A percentile compares a stretch with the other conserved stretches of the same genome.
phyloP scores from a whole-genome alignment of 2,797 vertebrate species.

The Cossypha heuglini region DNA sequence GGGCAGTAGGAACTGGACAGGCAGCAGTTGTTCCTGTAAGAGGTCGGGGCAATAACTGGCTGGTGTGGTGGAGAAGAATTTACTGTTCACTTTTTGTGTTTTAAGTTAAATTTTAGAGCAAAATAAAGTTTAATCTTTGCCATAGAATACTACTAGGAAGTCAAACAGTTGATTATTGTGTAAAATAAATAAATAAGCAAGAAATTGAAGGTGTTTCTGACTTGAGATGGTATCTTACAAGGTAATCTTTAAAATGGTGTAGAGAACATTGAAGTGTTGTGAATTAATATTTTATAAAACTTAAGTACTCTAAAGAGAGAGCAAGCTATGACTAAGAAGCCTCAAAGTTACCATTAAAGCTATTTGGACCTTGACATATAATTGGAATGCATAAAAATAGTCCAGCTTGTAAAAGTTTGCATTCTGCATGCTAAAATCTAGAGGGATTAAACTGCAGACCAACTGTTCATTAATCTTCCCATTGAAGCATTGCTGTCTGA shows the following conservation, averaged over 20 bases:
- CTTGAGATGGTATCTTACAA: neutral
- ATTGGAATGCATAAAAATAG: conserved; percentile 60
- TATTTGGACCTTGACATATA: conserved; percentile 40
- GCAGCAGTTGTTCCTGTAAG: neutral
- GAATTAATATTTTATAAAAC: conserved; percentile 40
- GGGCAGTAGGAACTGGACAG: rapidly evolving
- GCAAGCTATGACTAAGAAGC: conserved; percentile 26
- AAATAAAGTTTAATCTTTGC: neutral
- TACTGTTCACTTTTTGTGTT: neutral
- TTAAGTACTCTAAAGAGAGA: conserved; percentile 23
- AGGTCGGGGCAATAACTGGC: neutral
- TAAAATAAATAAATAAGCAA: neutral
- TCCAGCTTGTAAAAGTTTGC: conserved; percentile 47
- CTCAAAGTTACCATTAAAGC: conserved; percentile 45
- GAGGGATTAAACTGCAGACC: conserved; percentile 50
- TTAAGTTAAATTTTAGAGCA: neutral
- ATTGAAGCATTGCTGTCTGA: conserved; percentile 47
- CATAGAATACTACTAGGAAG: neutral
- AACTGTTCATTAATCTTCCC: conserved; percentile 60
- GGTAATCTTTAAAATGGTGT: neutral
- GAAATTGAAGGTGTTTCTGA: neutral
- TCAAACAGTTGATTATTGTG: neutral
- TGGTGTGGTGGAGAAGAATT: neutral
- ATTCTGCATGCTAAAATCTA: conserved; percentile 45
- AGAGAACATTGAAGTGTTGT: neutral